These are phyloP conservation scores for Protophormia terraenovae DNA, from an alignment of 2,888 invertebrate genomes.

Conservation along the genomic window DNA sequence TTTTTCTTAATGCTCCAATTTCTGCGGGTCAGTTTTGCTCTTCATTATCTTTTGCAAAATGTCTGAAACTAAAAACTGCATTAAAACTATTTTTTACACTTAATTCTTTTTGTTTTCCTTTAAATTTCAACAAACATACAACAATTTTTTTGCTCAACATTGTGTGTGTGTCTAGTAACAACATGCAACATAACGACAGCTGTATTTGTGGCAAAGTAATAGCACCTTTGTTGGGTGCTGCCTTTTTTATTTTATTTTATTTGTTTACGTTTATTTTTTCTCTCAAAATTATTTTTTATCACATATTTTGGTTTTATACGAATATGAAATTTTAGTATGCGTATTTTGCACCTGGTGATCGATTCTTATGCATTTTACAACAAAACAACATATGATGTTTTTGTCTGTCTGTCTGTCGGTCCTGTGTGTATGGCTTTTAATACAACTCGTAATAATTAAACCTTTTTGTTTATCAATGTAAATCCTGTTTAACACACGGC, in stretches of 20 bases:
- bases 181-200: slow-evolving; percentile 69
- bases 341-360: slow-evolving; percentile 77
- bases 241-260: slow-evolving; percentile 16
- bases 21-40: slow-evolving; percentile 73
- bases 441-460: slow-evolving; percentile 42
- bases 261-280: too few relatives aligned
- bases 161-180: slow-evolving; percentile 17
- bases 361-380: slow-evolving; percentile 71
- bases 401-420: not conserved
- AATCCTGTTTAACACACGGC: slow-evolving; percentile 62
- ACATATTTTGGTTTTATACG: slow-evolving; percentile 46
- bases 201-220: slow-evolving; percentile 67
- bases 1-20: slow-evolving; percentile 75
- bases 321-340: slow-evolving; percentile 67
- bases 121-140: slow-evolving; percentile 2
- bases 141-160: not conserved
- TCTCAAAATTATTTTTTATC: slow-evolving; percentile 53
- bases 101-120: slow-evolving; percentile 7
- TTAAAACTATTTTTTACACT: slow-evolving; percentile 1
- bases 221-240: slow-evolving; percentile 65
- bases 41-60: slow-evolving; percentile 29
- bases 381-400: slow-evolving; percentile 54
- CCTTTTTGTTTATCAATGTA: slow-evolving; percentile 59
- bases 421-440: slow-evolving; percentile 33
- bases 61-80: slow-evolving; percentile 45